Percentiles rank a stretch among this genome's conserved stretches.
Conservation (phyloP, 2,113 vertebrate species). For the Brachyistius frenatus region DNA sequence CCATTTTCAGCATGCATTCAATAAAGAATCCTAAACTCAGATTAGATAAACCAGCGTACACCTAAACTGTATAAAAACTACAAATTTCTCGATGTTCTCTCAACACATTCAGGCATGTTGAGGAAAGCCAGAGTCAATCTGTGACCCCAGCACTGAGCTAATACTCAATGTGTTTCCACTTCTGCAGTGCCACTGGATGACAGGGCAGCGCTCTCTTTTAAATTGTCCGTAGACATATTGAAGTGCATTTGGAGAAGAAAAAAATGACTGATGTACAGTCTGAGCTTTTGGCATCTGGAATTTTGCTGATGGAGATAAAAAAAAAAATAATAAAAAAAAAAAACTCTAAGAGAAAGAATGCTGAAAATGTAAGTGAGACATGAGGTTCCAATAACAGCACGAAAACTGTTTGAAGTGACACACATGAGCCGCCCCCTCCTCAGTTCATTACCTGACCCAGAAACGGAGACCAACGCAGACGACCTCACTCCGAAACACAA, state of each 20-base stretch:
- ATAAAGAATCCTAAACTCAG: background rate
- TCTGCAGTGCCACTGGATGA: conserved; percentile 60
- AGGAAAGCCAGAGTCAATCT: conserved; percentile 62
- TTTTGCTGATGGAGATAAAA: conserved; percentile 67
- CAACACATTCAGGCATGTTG: conserved; percentile 24
- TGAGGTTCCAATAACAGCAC: conserved; percentile 74
- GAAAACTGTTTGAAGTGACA: conserved; percentile 59
- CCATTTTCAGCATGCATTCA: background rate
- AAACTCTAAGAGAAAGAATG: conserved; percentile 54
- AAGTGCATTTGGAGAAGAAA: conserved; percentile 36
- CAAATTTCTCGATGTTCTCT: conserved; percentile 10
- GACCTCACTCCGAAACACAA: conserved; percentile 34
- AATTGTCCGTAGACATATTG: conserved; percentile 61
- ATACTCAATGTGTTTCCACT: conserved; percentile 67
- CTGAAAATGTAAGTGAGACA: conserved; percentile 67
- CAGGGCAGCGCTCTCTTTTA: conserved; percentile 34
- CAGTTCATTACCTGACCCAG: conserved; percentile 66
- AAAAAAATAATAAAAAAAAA: conserved; percentile 66
- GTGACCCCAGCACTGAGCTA: conserved; percentile 41
- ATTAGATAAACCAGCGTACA: background rate
- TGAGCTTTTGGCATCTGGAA: conserved; percentile 59
- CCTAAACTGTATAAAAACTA: background rate
- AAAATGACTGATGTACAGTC: conserved; percentile 5
- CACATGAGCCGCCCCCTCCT: conserved; percentile 41
- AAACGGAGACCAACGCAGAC: conserved; percentile 59